Evolutionary conservation across 2,113 vertebrate species (phyloP).

Genomic region (Condylura cristata): DNA sequence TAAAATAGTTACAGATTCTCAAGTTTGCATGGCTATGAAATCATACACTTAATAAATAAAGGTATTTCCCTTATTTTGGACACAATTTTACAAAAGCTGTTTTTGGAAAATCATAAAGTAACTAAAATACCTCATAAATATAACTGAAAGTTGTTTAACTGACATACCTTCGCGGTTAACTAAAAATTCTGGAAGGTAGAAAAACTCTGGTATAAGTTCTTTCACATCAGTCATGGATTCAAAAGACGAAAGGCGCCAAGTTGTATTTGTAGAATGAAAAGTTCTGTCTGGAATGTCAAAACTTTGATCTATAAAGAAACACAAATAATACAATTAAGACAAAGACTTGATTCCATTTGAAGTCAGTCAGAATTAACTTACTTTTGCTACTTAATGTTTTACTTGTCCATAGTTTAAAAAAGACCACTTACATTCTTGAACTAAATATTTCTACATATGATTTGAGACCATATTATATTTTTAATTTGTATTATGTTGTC

Average conservation of each 20-base stretch:
- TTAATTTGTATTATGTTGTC: not conserved
- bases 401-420: conserved; percentile 2
- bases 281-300: conserved; percentile 99
- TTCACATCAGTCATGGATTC: conserved; percentile 99
- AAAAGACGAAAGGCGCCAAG: conserved; percentile 97
- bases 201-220: conserved; percentile 98
- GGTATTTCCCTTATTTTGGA: conserved; percentile 36
- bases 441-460: conserved; percentile 41
- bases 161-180: conserved; percentile 96
- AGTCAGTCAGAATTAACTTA: not conserved
- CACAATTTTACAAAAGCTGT: conserved; percentile 30
- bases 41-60: conserved; percentile 20
- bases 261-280: conserved; percentile 99
- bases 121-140: not conserved
- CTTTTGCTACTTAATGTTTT: conserved; percentile 32
- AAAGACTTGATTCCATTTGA: conserved; percentile 16
- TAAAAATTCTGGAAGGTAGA: conserved; percentile 98
- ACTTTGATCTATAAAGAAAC: conserved; percentile 94
- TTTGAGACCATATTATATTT: not conserved
- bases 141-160: not conserved
- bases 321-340: conserved; percentile 68
- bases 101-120: conserved; percentile 36
- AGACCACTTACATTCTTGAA: conserved; percentile 1
- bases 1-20: conserved; percentile 51
- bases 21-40: conserved; percentile 42